These are phyloP conservation scores for Callionymus lyra DNA, from an alignment of 2,113 vertebrate species.

Conservation along the genomic window DNA sequence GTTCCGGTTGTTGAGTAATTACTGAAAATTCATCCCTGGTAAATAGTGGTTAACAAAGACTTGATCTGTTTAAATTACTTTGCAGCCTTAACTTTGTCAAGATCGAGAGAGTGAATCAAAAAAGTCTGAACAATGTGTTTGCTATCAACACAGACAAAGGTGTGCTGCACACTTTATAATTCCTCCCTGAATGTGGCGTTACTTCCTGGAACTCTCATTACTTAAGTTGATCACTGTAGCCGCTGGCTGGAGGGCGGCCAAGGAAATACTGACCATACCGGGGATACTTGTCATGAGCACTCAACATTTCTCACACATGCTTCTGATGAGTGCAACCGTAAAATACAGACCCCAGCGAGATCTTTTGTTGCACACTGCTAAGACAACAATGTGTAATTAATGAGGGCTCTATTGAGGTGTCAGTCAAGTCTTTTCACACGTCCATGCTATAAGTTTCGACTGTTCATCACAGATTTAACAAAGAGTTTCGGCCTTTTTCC, in stretches of 20 bases:
- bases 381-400: slow-evolving; percentile 28
- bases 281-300: slow-evolving; percentile 38
- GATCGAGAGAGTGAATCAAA: too few species aligned
- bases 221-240: slow-evolving; percentile 59
- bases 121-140: slow-evolving; percentile 52
- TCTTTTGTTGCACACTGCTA: too few species aligned
- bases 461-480: slow-evolving; percentile 52
- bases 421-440: slow-evolving; percentile 29
- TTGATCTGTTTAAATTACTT: too few species aligned
- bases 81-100: too few species aligned
- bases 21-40: too few species aligned
- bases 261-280: slow-evolving; percentile 22
- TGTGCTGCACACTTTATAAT: slow-evolving; percentile 56
- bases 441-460: slow-evolving; percentile 50
- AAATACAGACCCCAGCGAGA: too few species aligned
- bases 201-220: slow-evolving; percentile 40
- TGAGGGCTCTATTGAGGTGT: slow-evolving; percentile 31
- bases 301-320: slow-evolving; percentile 37
- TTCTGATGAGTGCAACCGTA: slow-evolving; percentile 8
- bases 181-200: slow-evolving; percentile 49
- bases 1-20: too few species aligned
- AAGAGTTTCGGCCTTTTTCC: slow-evolving; percentile 53
- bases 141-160: slow-evolving; percentile 68
- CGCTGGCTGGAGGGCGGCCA: slow-evolving; percentile 32
- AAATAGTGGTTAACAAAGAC: too few species aligned